Evolutionary conservation across 2,888 invertebrate species (phyloP).

Genomic region (Coecobrya sp.): DNA sequence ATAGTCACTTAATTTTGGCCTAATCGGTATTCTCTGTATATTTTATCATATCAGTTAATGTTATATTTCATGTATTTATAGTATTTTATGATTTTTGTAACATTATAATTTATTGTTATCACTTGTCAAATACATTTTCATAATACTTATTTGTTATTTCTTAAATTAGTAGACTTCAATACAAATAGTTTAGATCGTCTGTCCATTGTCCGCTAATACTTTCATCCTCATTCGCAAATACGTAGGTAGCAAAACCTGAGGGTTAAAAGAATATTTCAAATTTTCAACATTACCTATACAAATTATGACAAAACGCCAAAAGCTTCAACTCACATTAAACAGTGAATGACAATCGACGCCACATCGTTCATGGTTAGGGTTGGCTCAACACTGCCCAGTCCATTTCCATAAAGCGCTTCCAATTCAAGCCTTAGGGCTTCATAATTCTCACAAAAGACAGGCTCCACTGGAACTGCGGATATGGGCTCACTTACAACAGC

Average conservation of each 20-base stretch:
- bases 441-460: conserved; percentile 77
- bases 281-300: no score
- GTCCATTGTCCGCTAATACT: neutral
- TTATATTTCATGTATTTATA: no score
- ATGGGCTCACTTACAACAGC: neutral
- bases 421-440: conserved; percentile 75
- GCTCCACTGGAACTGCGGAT: neutral
- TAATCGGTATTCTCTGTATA: neutral
- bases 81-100: no score
- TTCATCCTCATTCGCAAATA: conserved; percentile 60
- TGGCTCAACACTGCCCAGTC: conserved; percentile 53
- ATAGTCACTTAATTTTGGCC: neutral
- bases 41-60: no score
- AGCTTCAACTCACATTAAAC: conserved; percentile 67
- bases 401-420: conserved; percentile 73
- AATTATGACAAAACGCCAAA: no score
- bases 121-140: neutral
- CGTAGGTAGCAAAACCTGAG: conserved; percentile 62
- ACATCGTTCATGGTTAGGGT: conserved; percentile 78
- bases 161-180: no score
- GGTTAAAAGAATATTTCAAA: neutral
- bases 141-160: no score
- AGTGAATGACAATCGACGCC: conserved; percentile 68
- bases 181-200: no score
- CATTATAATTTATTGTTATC: neutral